These are phyloP conservation scores for Eremophila alpestris DNA, from an alignment of 2,797 vertebrate species.

Conservation along the genomic window DNA sequence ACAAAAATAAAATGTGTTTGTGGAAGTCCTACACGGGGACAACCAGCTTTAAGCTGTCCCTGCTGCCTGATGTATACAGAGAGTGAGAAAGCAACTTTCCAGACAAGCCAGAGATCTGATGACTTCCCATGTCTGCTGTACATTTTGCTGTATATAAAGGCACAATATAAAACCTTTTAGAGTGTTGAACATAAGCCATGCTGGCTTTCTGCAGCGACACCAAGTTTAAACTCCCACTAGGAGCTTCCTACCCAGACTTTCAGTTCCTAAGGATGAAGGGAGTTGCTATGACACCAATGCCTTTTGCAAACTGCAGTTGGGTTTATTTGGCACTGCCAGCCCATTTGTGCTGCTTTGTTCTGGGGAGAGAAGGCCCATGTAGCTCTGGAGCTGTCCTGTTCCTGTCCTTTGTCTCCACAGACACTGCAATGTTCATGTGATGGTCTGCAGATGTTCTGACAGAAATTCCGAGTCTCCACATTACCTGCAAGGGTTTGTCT, in stretches of 20 bases:
- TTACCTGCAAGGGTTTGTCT: not conserved
- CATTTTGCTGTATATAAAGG: not conserved
- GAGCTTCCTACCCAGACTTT: not conserved
- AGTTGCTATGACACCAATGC: not conserved
- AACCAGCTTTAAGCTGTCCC: not conserved
- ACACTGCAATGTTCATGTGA: too few species aligned
- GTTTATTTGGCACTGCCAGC: not conserved
- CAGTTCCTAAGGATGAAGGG: not conserved
- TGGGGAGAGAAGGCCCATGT: not conserved
- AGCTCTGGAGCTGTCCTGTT: not conserved
- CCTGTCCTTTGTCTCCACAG: not conserved
- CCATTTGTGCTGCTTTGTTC: fast-evolving
- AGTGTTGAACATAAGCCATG: not conserved
- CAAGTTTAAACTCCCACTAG: not conserved
- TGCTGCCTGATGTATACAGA: not conserved
- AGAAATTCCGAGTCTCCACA: not conserved
- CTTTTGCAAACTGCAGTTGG: not conserved
- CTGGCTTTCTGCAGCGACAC: not conserved
- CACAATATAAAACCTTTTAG: not conserved
- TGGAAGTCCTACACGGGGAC: not conserved
- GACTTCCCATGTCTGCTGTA: not conserved
- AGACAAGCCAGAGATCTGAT: not conserved
- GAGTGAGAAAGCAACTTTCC: not conserved
- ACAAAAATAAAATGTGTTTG: not conserved
- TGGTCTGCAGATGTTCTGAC: not conserved